Evolutionary conservation across 2,797 vertebrate species (phyloP).

Genomic region (Ptychadena robeensis): DNA sequence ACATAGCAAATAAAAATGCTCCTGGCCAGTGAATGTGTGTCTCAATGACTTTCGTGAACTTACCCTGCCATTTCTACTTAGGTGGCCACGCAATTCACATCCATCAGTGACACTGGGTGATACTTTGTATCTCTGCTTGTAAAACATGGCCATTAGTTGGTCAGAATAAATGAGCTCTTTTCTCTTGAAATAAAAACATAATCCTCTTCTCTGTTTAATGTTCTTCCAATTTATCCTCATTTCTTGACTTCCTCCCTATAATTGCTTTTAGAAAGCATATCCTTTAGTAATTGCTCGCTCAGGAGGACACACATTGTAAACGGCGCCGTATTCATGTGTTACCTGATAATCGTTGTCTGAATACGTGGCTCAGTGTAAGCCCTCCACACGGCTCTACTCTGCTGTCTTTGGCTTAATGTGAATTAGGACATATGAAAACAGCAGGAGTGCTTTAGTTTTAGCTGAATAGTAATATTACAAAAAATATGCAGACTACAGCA

Average conservation of each 20-base stretch:
- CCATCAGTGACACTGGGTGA: no score
- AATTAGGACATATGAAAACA: conserved; percentile 33
- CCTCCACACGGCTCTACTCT: background rate
- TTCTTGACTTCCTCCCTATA: background rate
- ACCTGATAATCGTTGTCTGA: background rate
- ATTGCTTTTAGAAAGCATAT: background rate
- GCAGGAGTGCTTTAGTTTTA: conserved; percentile 4
- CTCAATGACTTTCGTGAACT: no score
- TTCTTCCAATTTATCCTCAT: background rate
- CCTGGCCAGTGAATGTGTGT: no score
- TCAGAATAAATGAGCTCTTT: background rate
- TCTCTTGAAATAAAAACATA: background rate
- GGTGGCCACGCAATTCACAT: no score
- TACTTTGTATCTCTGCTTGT: no score
- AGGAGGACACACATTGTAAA: background rate
- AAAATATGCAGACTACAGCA: conserved; percentile 47
- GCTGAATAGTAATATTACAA: background rate
- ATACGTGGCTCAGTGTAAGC: background rate
- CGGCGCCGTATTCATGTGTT: background rate
- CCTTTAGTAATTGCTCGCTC: background rate
- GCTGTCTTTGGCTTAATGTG: background rate
- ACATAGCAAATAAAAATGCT: no score
- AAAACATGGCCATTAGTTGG: background rate
- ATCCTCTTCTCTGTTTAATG: background rate
- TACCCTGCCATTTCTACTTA: no score